Base-by-base conservation (phyloP, 1,140 invertebrate genomes). In the Oedothorax gibbosus region DNA sequence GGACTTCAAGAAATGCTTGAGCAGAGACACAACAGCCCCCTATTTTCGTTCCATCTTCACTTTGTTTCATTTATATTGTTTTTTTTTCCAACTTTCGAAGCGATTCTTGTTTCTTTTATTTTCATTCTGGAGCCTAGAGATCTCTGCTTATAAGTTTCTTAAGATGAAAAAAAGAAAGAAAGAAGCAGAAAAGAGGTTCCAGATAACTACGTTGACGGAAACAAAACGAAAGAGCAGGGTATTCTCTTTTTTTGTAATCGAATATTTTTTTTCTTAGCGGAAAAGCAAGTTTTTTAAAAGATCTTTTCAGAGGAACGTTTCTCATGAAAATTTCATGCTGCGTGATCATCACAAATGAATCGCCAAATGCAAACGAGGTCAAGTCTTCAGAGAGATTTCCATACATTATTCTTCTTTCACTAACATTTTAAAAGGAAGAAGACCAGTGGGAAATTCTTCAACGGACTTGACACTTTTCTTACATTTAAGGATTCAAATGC, bases 251-350 rank as follows among this genome's bases (percentile, higher is more conserved):
- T 66, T 66, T 21, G 3, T 57, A 35, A 57, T 57, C 11, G 35
- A 35, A 57, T 57, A 20, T 14, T 57, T 75, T 57, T 62, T 75
- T 51, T 75, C 49, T 75, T 35, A 7, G 54, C 35, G 35, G 57
- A 75, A 57, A 56, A 57, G 18, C 72, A 51, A 77, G 75, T 64
- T 56, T 77, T 77, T 64, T 64, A 77, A 77, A 62, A 64, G n/a
- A 50, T 57, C 20, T 60, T 21, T 57, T 57, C 15, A 56, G 21
- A 77, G 60, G 20, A 81, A 50, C 21, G 18, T 7, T 11, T 50
- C 78, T 81, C 78, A 81, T 81, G 66, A 66, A 81, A 71, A 18
- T 81, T 81, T 81, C 66, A 81, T 81, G 66, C 9, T 15, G 56
- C 78, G 54, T 54, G 51, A 51, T 79, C 51, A 79, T 51, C 77